Evolutionary conservation across 2,797 vertebrate species (phyloP), one percentile per base, ranked within the genome.

Genomic region (Poeciliopsis infans): DNA sequence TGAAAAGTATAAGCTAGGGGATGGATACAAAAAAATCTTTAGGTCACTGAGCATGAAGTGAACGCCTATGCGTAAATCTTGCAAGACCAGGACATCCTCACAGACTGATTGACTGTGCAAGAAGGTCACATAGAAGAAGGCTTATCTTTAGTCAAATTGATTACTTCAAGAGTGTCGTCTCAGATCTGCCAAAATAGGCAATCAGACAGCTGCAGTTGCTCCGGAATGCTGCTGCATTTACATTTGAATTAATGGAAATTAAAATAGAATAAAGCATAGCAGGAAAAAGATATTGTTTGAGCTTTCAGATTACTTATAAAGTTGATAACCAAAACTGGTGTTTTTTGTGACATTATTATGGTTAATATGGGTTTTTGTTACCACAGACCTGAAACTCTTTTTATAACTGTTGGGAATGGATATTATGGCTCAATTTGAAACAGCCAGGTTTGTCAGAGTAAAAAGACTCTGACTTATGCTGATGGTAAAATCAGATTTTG

Each of bases 401-500:
- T 91, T 87, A 87, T 72, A 89, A 92, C 80, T 45, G 83, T 72
- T 90, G 90, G 86, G 89, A 90, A 90, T 74, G 68, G 87, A 93
- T 90, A 89, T 91, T 87, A 91, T 86, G 79, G 72, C 70, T 59
- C 72, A n/a, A 53, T 80, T 87, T 85, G 77, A 84, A 82, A 77
- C 45, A 74, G 36, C 36, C 15, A 79, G 57, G 75, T 86, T 79
- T 86, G 89, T 85, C 85, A 86, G 85, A 87, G 80, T 74, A 64
- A 82, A 87, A 86, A 83, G 82, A 75, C 81, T 82, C 82, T 81
- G 85, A 87, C 88, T 81, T 79, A 80, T 77, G 80, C 83, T 92
- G 89, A 93, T 92, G 90, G 86, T 76, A 89, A 94, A 92, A 92
- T 93, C 90, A 93, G 90, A 90, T 83, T 85, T 46, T 41, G 72